Evolutionary conservation across 1,140 invertebrate genomes (phyloP).

Genomic region (Rhynchophorus ferrugineus): DNA sequence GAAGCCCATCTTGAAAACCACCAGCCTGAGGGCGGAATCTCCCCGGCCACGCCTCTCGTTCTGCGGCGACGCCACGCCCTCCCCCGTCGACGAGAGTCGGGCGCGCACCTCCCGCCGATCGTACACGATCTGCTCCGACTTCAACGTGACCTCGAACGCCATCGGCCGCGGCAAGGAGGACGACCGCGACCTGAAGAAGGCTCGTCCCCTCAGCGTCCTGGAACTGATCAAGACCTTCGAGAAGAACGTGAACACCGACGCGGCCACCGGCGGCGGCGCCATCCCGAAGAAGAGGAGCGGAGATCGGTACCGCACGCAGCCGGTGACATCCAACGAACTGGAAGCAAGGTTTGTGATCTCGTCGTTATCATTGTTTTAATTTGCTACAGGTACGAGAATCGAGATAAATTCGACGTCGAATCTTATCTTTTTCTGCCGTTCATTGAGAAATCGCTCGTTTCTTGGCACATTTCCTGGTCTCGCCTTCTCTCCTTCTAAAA

Average conservation of each 20-base stretch:
- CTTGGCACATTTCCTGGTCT: constrained; percentile 14
- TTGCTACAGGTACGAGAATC: too few species aligned
- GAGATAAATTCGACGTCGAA: not conserved
- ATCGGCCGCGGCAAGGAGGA: constrained; percentile 22
- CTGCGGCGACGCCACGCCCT: constrained; percentile 42
- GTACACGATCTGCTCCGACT: constrained; percentile 32
- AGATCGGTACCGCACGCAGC: constrained; percentile 57
- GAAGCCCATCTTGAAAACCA: constrained; percentile 50
- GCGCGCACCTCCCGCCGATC: constrained; percentile 27
- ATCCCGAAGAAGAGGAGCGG: constrained; percentile 43
- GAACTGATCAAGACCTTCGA: constrained; percentile 37
- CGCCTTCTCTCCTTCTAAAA: constrained; percentile 12
- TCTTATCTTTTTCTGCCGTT: not conserved
- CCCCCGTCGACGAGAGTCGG: constrained; percentile 12
- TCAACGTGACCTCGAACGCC: constrained; percentile 22
- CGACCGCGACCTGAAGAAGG: constrained; percentile 23
- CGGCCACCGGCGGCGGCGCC: constrained; percentile 31
- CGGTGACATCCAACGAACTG: constrained; percentile 57
- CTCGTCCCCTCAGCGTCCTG: constrained; percentile 34
- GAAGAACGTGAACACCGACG: constrained; percentile 13
- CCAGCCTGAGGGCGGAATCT: constrained; percentile 47
- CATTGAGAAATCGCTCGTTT: constrained; percentile 4
- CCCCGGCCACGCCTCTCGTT: constrained; percentile 50
- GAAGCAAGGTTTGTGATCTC: constrained; percentile 48
- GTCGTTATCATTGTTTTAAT: too few species aligned